Evolutionary conservation across 2,113 vertebrate species (phyloP).

Genomic region (Glaucomys volans): DNA sequence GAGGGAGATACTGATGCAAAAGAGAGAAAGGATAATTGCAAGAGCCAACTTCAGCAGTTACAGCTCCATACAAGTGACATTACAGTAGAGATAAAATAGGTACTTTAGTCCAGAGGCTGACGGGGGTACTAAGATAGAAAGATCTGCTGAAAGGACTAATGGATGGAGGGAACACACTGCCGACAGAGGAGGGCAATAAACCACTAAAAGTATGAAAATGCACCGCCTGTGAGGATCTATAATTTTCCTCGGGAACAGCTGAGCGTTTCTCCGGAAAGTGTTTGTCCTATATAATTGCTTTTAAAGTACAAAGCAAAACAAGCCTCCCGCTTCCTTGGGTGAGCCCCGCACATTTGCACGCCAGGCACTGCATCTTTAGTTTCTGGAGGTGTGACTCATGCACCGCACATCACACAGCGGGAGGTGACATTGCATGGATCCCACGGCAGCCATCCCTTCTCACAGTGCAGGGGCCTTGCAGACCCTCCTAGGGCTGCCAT

Average conservation of each 20-base stretch:
- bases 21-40: not conserved
- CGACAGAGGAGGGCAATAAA: not conserved
- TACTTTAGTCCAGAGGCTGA: not conserved
- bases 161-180: not conserved
- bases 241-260: not conserved
- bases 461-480: rapidly evolving
- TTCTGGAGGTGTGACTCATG: not conserved
- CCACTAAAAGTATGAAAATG: not conserved
- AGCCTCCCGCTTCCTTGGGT: not conserved
- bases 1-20: not conserved
- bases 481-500: rapidly evolving
- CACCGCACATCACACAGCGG: not conserved
- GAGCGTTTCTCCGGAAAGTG: not conserved
- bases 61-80: not conserved
- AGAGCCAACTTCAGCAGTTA: not conserved
- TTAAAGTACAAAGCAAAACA: not conserved
- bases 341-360: not conserved
- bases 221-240: not conserved
- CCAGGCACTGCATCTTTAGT: not conserved
- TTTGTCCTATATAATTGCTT: conserved; percentile 40
- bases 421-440: rapidly evolving
- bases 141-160: not conserved
- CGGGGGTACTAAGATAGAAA: not conserved
- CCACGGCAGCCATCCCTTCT: rapidly evolving
- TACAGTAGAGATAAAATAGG: not conserved